Evolutionary conservation across 2,888 invertebrate genomes (phyloP).

Genomic region (Drosophila bunnanda): DNA sequence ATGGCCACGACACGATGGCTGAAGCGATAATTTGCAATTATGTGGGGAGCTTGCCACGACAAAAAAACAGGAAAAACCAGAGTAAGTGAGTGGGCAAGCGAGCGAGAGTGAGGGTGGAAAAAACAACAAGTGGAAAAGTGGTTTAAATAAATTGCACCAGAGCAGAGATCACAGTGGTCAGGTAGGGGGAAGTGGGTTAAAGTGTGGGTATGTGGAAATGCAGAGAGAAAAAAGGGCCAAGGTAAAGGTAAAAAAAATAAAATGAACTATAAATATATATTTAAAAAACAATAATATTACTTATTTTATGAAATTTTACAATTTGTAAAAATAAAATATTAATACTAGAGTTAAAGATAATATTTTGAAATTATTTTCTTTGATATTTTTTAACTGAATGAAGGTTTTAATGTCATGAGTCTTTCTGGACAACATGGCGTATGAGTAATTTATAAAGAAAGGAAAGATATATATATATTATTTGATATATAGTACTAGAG

Average conservation of each 20-base stretch:
- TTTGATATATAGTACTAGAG: too few species aligned
- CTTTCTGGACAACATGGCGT: background rate
- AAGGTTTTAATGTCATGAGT: background rate
- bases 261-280: background rate
- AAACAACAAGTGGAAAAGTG: slow-evolving; percentile 46
- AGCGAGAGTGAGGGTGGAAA: slow-evolving; percentile 12
- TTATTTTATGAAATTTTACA: too few species aligned
- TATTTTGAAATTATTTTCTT: too few species aligned
- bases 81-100: slow-evolving; percentile 9
- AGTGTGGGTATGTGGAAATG: background rate
- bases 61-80: slow-evolving; percentile 3
- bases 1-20: slow-evolving; percentile 58
- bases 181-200: background rate
- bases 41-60: slow-evolving; percentile 52
- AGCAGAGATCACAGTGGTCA: slow-evolving; percentile 39
- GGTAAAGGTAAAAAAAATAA: background rate
- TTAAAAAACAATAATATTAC: background rate
- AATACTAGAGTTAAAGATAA: too few species aligned
- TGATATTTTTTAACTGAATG: background rate
- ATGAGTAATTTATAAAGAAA: background rate
- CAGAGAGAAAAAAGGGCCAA: background rate
- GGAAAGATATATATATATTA: too few species aligned
- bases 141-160: slow-evolving; percentile 61
- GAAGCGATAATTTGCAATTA: slow-evolving; percentile 75
- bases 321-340: too few species aligned